phyloP scores from a whole-genome alignment of 37 sponge, comb jelly and placozoan genomes.

The Geodia barretti region DNA sequence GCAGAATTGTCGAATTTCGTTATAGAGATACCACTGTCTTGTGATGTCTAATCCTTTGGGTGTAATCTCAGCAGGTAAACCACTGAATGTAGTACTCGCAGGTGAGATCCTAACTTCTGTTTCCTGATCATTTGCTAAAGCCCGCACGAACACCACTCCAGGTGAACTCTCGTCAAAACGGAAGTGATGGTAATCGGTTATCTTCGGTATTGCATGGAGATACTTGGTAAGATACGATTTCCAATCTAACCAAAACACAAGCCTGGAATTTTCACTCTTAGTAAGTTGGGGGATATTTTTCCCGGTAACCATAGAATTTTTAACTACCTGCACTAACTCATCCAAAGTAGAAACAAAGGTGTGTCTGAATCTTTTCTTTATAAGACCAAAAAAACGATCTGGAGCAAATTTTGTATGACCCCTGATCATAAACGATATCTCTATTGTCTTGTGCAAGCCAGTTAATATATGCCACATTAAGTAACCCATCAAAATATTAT shows the following conservation, averaged over 20 bases:
- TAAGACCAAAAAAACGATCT: constrained; percentile 37
- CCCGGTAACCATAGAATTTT: neutral
- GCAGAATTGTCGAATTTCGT: neutral
- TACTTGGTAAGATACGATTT: neutral
- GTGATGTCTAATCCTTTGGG: neutral
- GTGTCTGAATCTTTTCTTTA: constrained; percentile 7
- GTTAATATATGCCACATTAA: constrained; percentile 18
- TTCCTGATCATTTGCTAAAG: neutral
- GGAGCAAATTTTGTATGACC: constrained; percentile 44
- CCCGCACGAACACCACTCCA: neutral
- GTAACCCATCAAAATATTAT: constrained; percentile 26
- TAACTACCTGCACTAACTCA: neutral
- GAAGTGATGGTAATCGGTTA: constrained; percentile 11
- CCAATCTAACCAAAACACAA: neutral
- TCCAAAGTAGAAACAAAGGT: constrained; percentile 5
- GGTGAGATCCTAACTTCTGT: neutral
- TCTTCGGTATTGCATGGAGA: constrained; percentile 4
- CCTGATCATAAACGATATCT: constrained; percentile 27
- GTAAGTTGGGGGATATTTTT: neutral
- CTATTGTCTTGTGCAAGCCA: neutral
- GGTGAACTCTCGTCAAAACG: neutral
- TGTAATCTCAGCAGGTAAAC: neutral
- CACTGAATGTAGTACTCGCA: neutral
- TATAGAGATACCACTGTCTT: neutral
- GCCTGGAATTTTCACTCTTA: neutral